phyloP scores from a whole-genome alignment of 23 tunicate genomes.

The Diplosoma virens region DNA sequence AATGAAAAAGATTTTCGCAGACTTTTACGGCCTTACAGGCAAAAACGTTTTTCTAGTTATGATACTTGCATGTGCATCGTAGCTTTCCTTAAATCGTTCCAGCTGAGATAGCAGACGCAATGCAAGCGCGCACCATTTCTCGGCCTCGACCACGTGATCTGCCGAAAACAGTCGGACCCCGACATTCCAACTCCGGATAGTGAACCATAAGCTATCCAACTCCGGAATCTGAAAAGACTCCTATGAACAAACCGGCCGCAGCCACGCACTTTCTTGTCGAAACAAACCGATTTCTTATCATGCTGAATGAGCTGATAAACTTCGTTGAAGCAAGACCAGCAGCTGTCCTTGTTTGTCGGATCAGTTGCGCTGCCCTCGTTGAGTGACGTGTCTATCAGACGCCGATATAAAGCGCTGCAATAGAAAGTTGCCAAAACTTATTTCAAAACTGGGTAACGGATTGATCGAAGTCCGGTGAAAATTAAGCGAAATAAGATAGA shows the following conservation, averaged over 20 bases:
- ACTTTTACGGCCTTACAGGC: no score
- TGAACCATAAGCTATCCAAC: conserved; percentile 65
- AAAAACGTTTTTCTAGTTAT: no score
- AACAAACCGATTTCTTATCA: no score
- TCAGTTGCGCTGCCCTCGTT: conserved; percentile 39
- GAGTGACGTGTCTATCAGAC: conserved; percentile 44
- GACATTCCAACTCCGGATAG: conserved; percentile 63
- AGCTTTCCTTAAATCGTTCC: conserved; percentile 37
- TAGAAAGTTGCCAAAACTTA: no score
- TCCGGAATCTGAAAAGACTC: conserved; percentile 58
- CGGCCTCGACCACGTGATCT: conserved; percentile 54
- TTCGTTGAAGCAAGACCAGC: conserved; percentile 42
- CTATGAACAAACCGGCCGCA: no score
- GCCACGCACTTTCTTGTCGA: no score
- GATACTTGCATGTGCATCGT: conserved; percentile 69
- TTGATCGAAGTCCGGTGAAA: no score
- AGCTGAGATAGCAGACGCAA: conserved; percentile 48
- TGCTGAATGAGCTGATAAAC: conserved; percentile 12
- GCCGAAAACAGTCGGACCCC: conserved; percentile 48
- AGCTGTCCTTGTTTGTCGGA: conserved; percentile 46
- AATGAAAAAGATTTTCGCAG: no score
- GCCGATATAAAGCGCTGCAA: conserved; percentile 54
- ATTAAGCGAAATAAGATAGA: no score
- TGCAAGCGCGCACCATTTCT: conserved; percentile 72
- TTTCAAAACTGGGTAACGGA: no score